Evolutionary conservation across 1,140 invertebrate species (phyloP), one percentile per base, ranked within the genome.

Genomic region (Daktulosphaira vitifoliae): DNA sequence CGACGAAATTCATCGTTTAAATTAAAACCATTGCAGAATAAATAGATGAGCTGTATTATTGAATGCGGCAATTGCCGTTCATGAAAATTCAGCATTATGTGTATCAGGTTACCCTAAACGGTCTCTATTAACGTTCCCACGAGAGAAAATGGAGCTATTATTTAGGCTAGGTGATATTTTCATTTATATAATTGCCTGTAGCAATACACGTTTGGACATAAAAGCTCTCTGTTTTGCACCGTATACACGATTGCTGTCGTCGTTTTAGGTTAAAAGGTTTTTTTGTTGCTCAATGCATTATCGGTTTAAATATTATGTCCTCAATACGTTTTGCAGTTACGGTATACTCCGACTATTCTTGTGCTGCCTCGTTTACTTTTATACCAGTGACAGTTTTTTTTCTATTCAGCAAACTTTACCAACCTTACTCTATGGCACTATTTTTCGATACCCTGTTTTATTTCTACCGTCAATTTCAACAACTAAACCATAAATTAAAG

Each of bases 401-500:
- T 44, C 6, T n/a, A 7, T 15, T 4, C 39, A 4, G 39, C 39
- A 16, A n/a, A n/a, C n/a, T n/a, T n/a, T n/a, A n/a, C n/a, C n/a
- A n/a, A 7, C 39, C 39, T 11, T 44, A n/a, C 29, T 15, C 11
- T 15, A 3, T 4, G 3, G 3, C 39, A 11, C 11, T n/a, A 4
- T 11, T n/a, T n/a, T 13, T n/a, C 29, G 3, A 8, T 22, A 5
- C 6, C 13, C 1, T 9, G n/a, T 44, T 59, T 59, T 46, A 18
- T 44, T 46, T 29, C 18, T 18, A 29, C 44, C 56, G 56, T 62
- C 56, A 29, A 62, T 48, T 48, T 62, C 56, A 62, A 62, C 23
- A 39, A 39, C 56, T 25, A 23, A 16, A 59, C 39, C 42, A 62
- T 62, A 62, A 62, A 62, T 62, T 62, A 62, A 38, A 59, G 54